phyloP scores from a whole-genome alignment of 2,113 vertebrate species.

The Sinocyclocheilus anshuiensis region DNA sequence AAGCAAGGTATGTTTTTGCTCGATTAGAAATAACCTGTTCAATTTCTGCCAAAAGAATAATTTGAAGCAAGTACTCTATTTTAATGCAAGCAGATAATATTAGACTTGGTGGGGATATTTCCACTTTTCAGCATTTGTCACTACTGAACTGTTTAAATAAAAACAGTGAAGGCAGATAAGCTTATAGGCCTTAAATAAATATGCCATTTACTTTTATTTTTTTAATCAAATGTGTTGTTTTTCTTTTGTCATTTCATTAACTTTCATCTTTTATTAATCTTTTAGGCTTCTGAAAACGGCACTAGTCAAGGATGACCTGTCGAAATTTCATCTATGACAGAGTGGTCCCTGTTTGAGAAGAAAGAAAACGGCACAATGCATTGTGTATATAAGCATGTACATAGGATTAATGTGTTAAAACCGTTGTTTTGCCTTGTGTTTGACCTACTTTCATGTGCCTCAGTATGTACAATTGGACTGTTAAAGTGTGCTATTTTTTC shows the following conservation, averaged over 20 bases:
- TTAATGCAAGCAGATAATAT: background rate
- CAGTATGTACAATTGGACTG: background rate
- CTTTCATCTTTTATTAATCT: conserved; percentile 48
- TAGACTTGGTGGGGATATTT: background rate
- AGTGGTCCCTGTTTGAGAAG: background rate
- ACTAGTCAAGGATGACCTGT: conserved; percentile 66
- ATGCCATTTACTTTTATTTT: background rate
- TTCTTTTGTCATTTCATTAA: background rate
- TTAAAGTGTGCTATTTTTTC: background rate
- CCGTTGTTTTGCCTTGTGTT: background rate
- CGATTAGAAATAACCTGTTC: background rate
- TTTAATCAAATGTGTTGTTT: background rate
- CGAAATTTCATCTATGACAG: background rate
- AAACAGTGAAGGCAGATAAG: background rate
- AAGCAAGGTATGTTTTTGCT: background rate
- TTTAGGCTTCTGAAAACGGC: conserved; percentile 75
- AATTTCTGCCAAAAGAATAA: background rate
- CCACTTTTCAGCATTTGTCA: background rate
- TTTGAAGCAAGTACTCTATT: background rate
- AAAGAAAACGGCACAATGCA: background rate
- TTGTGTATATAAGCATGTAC: conserved; percentile 7
- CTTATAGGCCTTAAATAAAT: background rate
- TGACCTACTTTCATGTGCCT: background rate
- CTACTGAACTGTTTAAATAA: background rate
- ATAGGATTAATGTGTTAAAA: conserved; percentile 10